Base-by-base conservation (phyloP, 2,113 vertebrate species). In the Sula dactylatra region DNA sequence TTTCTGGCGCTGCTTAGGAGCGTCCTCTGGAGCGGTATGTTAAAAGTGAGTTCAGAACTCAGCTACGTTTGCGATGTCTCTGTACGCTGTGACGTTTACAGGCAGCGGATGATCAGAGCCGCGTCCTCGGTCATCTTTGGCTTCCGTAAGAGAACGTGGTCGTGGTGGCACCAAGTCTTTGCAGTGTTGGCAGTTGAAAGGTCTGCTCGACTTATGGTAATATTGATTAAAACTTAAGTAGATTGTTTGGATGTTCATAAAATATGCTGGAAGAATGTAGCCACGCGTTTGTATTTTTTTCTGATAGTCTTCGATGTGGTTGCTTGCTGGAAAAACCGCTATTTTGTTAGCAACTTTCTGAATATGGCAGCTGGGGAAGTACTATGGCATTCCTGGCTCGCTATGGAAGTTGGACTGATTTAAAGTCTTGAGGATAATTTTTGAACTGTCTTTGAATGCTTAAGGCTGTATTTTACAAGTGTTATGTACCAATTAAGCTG, bases 1-100 rank as follows among this genome's bases (percentile, higher is more conserved):
- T 2, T 13, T 14, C 6, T 36, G 54, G 26, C 4, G 34, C 1
- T 0, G 4, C 7, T 3, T 8, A 61, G 40, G 10, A 27, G 6
- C 0, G 0, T 32, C 15, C 40, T 34, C 38, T 25, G 62, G 12
- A 11, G 1, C 0, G 1, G 17, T 1, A 13, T 22, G 38, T 5
- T 29, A 19, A 22, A 14, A 42, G 26, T 0, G 45, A 15, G 10
- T 2, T 31, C 61, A 17, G 3, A 59, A 8, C 34, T 24, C 0
- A 0, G 0, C 4, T 13, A 0, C 2, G 0, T 26, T 26, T 10
- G 70, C 6, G 14, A 0, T 1, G 22, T 6, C 12, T 0, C 0
- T 14, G 15, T 13, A 7, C 0, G 13, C 62, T 11, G 54, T 7
- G 47, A 5, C 0, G 0, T 13, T 29, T 1, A 1, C 8, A 4